Evolutionary conservation across 2,113 vertebrate genomes (phyloP), one percentile per base, ranked within the genome.

Genomic region (Cynopterus brachyotis): DNA sequence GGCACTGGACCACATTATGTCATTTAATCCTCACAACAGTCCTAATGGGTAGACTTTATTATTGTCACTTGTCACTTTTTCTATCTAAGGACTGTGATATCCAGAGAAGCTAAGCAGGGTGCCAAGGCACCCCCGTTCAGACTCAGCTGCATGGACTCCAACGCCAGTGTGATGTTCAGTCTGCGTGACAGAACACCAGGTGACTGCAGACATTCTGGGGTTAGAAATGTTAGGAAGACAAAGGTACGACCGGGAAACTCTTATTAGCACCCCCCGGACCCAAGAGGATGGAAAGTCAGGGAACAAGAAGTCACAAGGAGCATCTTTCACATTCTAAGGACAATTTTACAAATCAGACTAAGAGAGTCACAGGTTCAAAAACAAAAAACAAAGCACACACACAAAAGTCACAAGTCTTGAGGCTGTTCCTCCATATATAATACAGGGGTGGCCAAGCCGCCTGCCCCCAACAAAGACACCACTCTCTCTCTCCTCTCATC

Each of bases 91-190:
- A 47, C 40, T 0, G 4, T 10, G 83, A 62, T 1, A 1, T 28
- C 62, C n/a, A n/a, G 26, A 55, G 26, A 70, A 32, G 32, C 11
- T 12, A 28, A 17, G 6, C 0, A 11, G 11, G 26, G 19, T 1
- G 15, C n/a, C 1, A 1, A 2, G 30, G 40, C 0, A 13, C 2
- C 37, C 50, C n/a, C 0, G 11, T 66, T 37, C 62, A 30, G 6
- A 5, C 15, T 28, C 35, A 7, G 3, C 57, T 0, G 10, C 5
- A 4, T 12, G 6, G 5, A 16, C 55, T 19, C 55, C 45, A 32
- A 57, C 4, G 40, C 30, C 24, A 55, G n/a, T 0, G 24, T n/a
- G 3, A 32, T 15, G 12, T 1, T 7, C 28, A 57, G 19, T 30
- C 47, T 16, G 1, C 1, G 1, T 4, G 13, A 62, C 87, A 20